Evolutionary conservation across 2,113 vertebrate genomes (phyloP), one percentile per base, ranked within the genome.

Genomic region (Uria aalge): DNA sequence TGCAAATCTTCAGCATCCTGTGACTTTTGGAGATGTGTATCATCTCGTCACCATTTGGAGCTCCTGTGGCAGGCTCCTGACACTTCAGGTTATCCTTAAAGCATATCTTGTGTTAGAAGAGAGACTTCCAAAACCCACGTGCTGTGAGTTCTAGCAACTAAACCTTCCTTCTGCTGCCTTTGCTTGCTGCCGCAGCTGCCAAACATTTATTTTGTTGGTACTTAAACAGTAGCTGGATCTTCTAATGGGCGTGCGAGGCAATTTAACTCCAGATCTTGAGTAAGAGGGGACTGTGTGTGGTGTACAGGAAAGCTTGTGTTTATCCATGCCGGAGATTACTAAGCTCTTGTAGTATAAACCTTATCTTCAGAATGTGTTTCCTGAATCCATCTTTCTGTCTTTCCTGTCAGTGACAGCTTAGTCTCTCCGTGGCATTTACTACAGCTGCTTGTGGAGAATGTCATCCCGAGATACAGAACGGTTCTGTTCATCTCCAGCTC

Each of bases 301-400:
- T 48, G 62, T 62, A 68, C 83, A 94, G 94, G 90, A 88, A 92
- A 87, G 79, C 17, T 57, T 55, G 67, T 86, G 90, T 95, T 95
- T 95, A 96, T 78, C 76, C 73, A 0, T 78, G 79, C 94, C 20
- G 1, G 88, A 94, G 91, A 81, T 96, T 95, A 81, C 92, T 52
- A 27, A 92, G 80, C 86, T 94, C 69, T 84, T 75, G 69, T 63
- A 92, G 90, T 53, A 93, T 12, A 26, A 94, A 48, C 73, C 80
- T 94, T 95, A 95, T 97, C 97, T 95, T 80, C 53, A 95, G 94
- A 95, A 88, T 34, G 90, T 80, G 80, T 91, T 95, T 97, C 96
- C 91, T 92, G 97, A 87, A 86, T 88, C 90, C 91, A 69, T 94
- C 94, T 95, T 75, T 97, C 94, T 94, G 76, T 88, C 92, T 81